phyloP scores from a whole-genome alignment of 2,888 invertebrate genomes.

The Limnephilus auricula region DNA sequence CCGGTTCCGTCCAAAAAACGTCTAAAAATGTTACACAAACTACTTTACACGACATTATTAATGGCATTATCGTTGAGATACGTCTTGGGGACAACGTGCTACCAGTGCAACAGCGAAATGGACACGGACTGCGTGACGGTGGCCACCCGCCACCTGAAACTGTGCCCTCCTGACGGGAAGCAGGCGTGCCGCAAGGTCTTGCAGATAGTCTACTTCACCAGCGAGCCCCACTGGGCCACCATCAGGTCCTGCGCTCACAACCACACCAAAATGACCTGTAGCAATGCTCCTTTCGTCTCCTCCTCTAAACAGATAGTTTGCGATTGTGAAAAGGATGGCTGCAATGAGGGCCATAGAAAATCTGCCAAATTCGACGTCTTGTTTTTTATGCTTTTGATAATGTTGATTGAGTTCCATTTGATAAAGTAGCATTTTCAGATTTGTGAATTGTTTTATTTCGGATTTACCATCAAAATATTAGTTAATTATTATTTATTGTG shows the following conservation, averaged over 20 bases:
- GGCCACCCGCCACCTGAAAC: background rate
- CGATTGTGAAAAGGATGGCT: background rate
- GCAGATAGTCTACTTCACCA: background rate
- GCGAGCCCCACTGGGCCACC: background rate
- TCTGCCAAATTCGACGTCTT: background rate
- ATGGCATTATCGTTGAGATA: background rate
- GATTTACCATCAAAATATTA: too few species aligned
- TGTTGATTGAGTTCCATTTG: too few species aligned
- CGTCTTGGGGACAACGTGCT: background rate
- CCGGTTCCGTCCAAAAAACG: too few species aligned
- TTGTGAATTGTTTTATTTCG: too few species aligned
- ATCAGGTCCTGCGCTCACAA: background rate
- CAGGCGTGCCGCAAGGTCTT: background rate
- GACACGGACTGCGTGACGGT: background rate
- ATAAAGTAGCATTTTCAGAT: too few species aligned
- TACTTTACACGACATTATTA: background rate
- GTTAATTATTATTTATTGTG: too few species aligned
- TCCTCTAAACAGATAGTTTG: background rate
- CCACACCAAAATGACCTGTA: background rate
- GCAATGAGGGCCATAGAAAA: background rate
- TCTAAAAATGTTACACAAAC: background rate
- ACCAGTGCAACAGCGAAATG: background rate
- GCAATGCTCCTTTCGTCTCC: accelerated
- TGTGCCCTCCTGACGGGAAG: background rate
- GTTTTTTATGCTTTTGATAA: background rate